Evolutionary conservation across 2,113 vertebrate genomes (phyloP).

Genomic region (Furnarius figulus): DNA sequence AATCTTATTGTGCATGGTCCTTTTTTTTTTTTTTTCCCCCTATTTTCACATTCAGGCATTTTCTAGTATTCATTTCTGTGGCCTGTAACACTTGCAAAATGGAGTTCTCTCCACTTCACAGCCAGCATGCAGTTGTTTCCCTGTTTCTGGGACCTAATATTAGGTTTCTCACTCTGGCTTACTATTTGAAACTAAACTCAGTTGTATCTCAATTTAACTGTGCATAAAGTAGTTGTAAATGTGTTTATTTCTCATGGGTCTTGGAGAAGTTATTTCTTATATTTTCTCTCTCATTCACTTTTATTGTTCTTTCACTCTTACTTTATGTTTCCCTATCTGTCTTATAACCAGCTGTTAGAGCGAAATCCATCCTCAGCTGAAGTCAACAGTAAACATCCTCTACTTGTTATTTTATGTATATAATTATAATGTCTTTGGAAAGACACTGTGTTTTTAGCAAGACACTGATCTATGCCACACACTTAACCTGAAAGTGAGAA

Average conservation of each 20-base stretch:
- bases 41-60: neutral
- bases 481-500: neutral
- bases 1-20: rapidly evolving
- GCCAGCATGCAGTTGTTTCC: neutral
- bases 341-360: neutral
- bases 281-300: constrained; percentile 8
- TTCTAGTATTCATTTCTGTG: neutral
- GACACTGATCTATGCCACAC: neutral
- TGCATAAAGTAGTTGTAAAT: constrained; percentile 37
- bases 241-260: constrained; percentile 7
- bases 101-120: neutral
- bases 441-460: neutral
- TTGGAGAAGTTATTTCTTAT: constrained; percentile 31
- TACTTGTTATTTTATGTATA: neutral
- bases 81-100: neutral
- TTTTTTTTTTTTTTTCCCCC: neutral
- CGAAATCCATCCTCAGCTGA: neutral
- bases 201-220: constrained; percentile 31
- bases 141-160: neutral
- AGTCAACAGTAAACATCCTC: neutral
- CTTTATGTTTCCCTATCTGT: constrained; percentile 9
- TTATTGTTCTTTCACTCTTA: constrained; percentile 41
- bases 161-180: neutral
- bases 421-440: neutral
- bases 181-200: neutral